Conservation (phyloP, 2,888 invertebrate genomes). For the Agrochola lychnidis region DNA sequence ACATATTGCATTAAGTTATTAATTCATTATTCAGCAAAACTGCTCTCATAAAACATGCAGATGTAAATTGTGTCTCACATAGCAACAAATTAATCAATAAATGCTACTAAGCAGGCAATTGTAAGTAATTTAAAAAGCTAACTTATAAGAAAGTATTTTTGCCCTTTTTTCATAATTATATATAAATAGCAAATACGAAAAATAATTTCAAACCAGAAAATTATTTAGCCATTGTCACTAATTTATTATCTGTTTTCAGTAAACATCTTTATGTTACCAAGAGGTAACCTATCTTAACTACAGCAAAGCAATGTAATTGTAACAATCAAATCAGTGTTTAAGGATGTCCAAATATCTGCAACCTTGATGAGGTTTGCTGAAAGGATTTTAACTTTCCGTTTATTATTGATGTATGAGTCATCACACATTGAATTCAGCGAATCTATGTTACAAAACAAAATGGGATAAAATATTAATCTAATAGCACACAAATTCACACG, state of each 20-base stretch:
- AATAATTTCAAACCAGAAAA: not conserved
- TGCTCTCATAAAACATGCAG: not conserved
- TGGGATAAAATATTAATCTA: not conserved
- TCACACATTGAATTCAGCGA: conserved; percentile 41
- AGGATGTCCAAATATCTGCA: conserved; percentile 8
- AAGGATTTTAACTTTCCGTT: conserved; percentile 38
- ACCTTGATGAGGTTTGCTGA: conserved; percentile 27
- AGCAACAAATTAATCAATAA: conserved; percentile 5
- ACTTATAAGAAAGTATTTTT: not conserved
- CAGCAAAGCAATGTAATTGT: not conserved
- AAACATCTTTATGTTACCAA: not conserved
- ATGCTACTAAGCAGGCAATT: not conserved
- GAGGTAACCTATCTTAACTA: not conserved
- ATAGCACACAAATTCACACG: not conserved
- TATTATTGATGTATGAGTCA: conserved; percentile 57
- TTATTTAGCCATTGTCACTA: conserved; percentile 1
- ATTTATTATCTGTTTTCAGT: not conserved
- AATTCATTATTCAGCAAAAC: not conserved
- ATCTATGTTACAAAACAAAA: conserved; percentile 14
- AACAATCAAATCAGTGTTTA: conserved; percentile 5
- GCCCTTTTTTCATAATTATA: not conserved
- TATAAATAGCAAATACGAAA: not conserved
- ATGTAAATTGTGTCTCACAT: not conserved
- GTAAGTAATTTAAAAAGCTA: not conserved
- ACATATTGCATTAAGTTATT: not conserved